A percentile compares a stretch with the other conserved stretches of the same genome.
These are phyloP conservation scores for Alloscopus bannaensis DNA, from an alignment of 2,888 invertebrate genomes.

Conservation along the genomic window DNA sequence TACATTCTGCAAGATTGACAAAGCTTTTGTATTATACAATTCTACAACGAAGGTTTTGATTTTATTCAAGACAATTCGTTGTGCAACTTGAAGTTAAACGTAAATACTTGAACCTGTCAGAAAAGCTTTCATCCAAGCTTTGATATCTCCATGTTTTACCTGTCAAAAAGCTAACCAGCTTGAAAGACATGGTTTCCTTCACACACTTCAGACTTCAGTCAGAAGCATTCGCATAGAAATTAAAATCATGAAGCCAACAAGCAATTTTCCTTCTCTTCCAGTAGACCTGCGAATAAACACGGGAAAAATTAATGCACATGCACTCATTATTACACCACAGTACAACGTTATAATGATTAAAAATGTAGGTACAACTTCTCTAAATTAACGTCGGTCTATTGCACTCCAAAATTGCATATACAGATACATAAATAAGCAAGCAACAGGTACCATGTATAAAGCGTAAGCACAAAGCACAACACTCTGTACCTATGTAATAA, in stretches of 20 bases:
- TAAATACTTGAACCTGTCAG: conserved; percentile 9
- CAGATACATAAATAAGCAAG: conserved; percentile 5
- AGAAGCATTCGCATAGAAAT: too few relatives aligned
- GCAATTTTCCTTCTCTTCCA: conserved; percentile 7
- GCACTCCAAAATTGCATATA: too few relatives aligned
- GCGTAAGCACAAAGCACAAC: not conserved
- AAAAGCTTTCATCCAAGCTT: conserved; percentile 1
- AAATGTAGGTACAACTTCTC: too few relatives aligned
- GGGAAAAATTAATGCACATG: too few relatives aligned
- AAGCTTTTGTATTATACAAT: too few relatives aligned
- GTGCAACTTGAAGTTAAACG: not conserved
- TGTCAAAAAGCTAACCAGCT: conserved; percentile 16
- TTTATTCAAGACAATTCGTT: too few relatives aligned
- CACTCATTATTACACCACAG: too few relatives aligned
- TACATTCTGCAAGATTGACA: too few relatives aligned
- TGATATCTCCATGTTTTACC: conserved; percentile 33
- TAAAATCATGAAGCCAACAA: too few relatives aligned
- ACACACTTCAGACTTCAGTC: conserved; percentile 28
- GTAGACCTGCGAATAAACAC: too few relatives aligned
- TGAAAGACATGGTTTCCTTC: conserved; percentile 34
- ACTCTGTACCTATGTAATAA: not conserved
- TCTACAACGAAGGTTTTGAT: not conserved
- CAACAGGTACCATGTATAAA: not conserved
- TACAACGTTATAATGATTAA: too few relatives aligned
- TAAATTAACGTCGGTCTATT: too few relatives aligned